A percentile compares a stretch with the other conserved stretches of the same genome.
Evolutionary conservation across 2,113 vertebrate genomes (phyloP).

Genomic region (Phalacrocorax pelagicus): DNA sequence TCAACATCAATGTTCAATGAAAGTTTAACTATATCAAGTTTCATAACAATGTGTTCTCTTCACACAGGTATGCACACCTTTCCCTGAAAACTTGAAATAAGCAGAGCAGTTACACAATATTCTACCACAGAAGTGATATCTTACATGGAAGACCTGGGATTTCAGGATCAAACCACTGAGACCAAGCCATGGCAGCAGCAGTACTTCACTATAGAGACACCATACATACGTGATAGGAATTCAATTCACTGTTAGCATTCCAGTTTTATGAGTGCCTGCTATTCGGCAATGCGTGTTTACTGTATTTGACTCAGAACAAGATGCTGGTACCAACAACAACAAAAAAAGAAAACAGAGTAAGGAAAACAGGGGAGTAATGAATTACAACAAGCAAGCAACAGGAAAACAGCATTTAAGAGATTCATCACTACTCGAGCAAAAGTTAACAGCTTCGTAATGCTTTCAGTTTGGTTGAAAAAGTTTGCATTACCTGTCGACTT

Average conservation of each 20-base stretch:
- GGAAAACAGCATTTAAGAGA: background rate
- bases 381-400: background rate
- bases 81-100: background rate
- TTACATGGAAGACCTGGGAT: background rate
- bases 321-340: background rate
- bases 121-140: background rate
- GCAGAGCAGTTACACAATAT: background rate
- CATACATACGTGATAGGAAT: background rate
- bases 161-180: background rate
- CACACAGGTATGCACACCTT: background rate
- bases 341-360: background rate
- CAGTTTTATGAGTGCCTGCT: background rate
- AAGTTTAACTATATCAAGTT: background rate
- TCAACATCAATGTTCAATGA: background rate
- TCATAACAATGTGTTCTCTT: background rate
- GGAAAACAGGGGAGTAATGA: background rate
- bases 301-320: background rate
- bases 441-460: background rate
- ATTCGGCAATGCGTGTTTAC: background rate
- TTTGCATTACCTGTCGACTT: constrained; percentile 87
- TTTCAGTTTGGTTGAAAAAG: background rate
- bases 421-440: background rate
- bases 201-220: background rate
- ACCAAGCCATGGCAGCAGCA: background rate
- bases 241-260: background rate